Percentiles rank a stretch among this genome's conserved stretches.
Conservation (phyloP, 2,113 vertebrate genomes). For the Strigops habroptila region DNA sequence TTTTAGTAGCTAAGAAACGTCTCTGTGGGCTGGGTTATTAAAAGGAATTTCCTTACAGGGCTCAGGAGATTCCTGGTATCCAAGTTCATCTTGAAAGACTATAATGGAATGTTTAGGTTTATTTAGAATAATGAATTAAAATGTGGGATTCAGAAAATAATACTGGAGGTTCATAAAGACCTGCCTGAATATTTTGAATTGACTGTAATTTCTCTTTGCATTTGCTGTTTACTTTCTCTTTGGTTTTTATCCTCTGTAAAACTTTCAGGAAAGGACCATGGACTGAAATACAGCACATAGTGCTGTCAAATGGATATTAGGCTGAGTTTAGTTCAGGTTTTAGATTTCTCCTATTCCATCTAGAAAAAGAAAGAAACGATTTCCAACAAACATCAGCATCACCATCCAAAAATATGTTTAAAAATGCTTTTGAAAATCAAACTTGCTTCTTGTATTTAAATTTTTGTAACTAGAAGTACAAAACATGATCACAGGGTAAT, state of each 20-base stretch:
- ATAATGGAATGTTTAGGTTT: background rate
- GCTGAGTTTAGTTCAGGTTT: background rate
- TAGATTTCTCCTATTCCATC: background rate
- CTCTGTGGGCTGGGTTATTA: conserved; percentile 23
- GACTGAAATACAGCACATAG: background rate
- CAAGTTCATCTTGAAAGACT: background rate
- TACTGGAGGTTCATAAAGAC: background rate
- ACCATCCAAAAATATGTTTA: background rate
- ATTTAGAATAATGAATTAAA: conserved; percentile 5
- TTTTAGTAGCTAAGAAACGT: background rate
- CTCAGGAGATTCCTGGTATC: conserved; percentile 44
- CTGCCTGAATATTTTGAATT: background rate
- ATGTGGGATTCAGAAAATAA: background rate
- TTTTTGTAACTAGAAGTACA: background rate
- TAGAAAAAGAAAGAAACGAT: background rate
- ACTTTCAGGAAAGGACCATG: background rate
- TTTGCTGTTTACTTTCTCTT: background rate
- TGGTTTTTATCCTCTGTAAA: background rate
- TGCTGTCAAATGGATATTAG: background rate
- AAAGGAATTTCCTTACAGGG: conserved; percentile 43
- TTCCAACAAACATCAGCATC: background rate
- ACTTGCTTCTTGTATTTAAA: background rate
- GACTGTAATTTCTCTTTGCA: background rate
- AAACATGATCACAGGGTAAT: background rate
- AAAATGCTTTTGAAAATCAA: background rate